Base-by-base conservation (phyloP, 2,113 vertebrate species). In the Anguilla rostrata region DNA sequence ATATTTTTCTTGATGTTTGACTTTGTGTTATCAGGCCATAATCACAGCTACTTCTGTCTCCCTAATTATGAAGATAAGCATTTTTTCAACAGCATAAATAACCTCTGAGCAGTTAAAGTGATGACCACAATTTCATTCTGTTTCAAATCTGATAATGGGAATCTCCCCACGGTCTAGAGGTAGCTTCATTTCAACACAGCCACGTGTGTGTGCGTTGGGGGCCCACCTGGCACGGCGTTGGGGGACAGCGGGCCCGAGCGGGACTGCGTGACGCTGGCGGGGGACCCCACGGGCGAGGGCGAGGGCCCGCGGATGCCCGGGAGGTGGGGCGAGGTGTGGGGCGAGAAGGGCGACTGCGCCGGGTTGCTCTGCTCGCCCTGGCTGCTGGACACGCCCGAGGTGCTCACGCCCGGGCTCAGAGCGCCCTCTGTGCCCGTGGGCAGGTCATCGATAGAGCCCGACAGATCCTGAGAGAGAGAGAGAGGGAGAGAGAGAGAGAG, bases 281-380 rank as follows among this genome's bases (percentile, higher is more conserved):
- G 98, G 83, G 98, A 99, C 82, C 97, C 98, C 86, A 98, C 98
- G 2, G 98, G 98, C n/a, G 98, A 99, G 0, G 98, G 98, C 14
- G 98, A 99, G 41, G 98, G 98, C 86, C 98, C 98, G 79, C 98
- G 96, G 89, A 99, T 97, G 90, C 98, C 98, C 78, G 98, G 96
- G 90, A 99, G 94, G 95, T 99, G 98, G 91, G 98, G 98, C 85
- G 98, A 99, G 87, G 98, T 99, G 94, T 99, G 98, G 53, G 98
- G 98, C 86, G 98, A 99, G 95, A 99, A 99, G 86, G 98, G 98
- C 84, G 98, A 99, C 96, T 99, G 98, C 89, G 98, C 98, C 7
- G 98, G 98, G 92, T 99, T 99, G 93, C 98, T 99, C 96, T 99
- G 98, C 92, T 99, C 98, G 81, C 98, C 98, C 95, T 99, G 98